Percentiles rank a stretch among this genome's conserved stretches.
Conservation (phyloP, 2,888 invertebrate genomes). For the Agrochola litura region DNA sequence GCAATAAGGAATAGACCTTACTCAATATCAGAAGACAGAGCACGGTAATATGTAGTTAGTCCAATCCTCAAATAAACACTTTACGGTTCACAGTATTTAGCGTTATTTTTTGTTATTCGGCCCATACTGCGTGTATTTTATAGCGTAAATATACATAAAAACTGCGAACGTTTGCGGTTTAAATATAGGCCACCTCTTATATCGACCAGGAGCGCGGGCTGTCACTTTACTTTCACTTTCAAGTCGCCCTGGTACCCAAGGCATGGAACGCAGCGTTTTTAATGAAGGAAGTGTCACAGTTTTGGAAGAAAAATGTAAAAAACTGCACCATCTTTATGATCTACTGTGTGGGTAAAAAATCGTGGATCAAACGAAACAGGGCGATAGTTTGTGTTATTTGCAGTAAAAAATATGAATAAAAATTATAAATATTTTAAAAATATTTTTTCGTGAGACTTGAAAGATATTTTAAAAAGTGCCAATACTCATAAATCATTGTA, state of each 20-base stretch:
- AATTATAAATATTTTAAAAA: too few relatives aligned
- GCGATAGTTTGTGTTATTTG: too few relatives aligned
- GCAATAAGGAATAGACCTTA: background rate
- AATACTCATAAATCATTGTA: too few relatives aligned
- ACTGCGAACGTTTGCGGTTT: conserved; percentile 12
- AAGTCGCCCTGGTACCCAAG: conserved; percentile 57
- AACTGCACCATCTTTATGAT: background rate
- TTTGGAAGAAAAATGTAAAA: background rate
- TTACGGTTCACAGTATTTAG: background rate
- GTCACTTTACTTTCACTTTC: conserved; percentile 67
- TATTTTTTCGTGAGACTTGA: too few relatives aligned
- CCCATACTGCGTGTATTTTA: background rate
- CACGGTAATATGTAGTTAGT: background rate
- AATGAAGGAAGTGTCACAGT: background rate
- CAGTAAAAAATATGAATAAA: too few relatives aligned
- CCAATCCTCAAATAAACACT: background rate
- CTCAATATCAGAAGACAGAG: background rate
- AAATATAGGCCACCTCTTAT: conserved; percentile 62
- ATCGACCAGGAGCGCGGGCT: conserved; percentile 62
- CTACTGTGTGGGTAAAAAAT: too few relatives aligned
- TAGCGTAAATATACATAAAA: conserved; percentile 24
- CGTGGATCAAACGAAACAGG: too few relatives aligned
- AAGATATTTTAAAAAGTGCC: too few relatives aligned
- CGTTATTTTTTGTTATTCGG: background rate
- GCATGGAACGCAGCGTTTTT: conserved; percentile 43